phyloP scores from a whole-genome alignment of 64 coral and sea anemone species.

The Actinia equina region DNA sequence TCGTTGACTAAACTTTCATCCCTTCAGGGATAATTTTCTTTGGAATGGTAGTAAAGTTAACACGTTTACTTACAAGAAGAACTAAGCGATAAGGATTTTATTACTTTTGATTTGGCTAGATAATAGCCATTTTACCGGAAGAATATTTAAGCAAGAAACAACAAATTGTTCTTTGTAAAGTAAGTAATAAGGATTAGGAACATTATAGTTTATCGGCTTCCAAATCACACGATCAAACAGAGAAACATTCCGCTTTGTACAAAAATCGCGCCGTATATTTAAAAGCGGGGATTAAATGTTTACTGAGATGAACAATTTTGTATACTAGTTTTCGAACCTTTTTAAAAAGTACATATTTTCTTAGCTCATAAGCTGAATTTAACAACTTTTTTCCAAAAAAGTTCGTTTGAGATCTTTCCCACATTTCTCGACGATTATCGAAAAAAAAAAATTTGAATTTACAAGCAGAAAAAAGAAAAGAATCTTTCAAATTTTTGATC shows the following conservation, averaged over 20 bases:
- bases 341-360: neutral
- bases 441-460: neutral
- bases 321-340: neutral
- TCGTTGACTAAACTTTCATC: neutral
- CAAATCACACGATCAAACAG: slow-evolving; percentile 3
- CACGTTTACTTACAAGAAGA: neutral
- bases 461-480: neutral
- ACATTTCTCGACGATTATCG: neutral
- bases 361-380: neutral
- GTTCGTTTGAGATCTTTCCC: neutral
- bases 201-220: neutral
- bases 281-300: neutral
- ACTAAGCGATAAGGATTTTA: neutral
- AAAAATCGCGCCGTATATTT: neutral
- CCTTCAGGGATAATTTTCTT: neutral
- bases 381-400: neutral
- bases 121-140: slow-evolving; percentile 25
- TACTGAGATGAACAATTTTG: neutral
- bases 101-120: slow-evolving; percentile 11
- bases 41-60: neutral
- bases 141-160: slow-evolving; percentile 7
- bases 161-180: slow-evolving; percentile 21
- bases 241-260: neutral
- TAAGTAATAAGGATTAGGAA: slow-evolving; percentile 16
- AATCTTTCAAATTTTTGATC: too few species aligned